Percentiles rank a stretch among this genome's conserved stretches.
These are phyloP conservation scores for Triplophysa tibetana DNA, from an alignment of 2,113 vertebrate genomes.

Conservation along the genomic window DNA sequence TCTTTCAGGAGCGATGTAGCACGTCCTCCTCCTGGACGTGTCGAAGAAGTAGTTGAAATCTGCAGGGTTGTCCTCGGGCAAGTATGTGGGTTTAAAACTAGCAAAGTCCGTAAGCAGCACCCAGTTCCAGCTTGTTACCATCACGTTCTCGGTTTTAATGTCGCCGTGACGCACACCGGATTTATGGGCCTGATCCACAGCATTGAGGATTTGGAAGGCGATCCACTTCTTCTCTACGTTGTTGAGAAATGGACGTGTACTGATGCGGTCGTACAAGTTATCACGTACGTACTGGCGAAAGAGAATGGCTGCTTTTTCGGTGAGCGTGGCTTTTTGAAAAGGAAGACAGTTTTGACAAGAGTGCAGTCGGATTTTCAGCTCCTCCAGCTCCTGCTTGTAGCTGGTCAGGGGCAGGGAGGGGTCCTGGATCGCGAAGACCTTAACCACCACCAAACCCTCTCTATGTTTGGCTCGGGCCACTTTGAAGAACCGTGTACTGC, in stretches of 20 bases:
- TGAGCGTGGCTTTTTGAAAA: constrained; percentile 90
- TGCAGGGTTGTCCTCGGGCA: constrained; percentile 96
- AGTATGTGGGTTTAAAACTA: constrained; percentile 95
- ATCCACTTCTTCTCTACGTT: constrained; percentile 97
- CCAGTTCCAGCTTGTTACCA: constrained; percentile 99
- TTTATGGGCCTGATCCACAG: constrained; percentile 92
- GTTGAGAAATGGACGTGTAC: constrained; percentile 93
- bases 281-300: constrained; percentile 95
- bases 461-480: constrained; percentile 94
- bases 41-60: constrained; percentile 99
- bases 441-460: constrained; percentile 94
- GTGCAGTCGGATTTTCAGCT: constrained; percentile 89
- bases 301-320: constrained; percentile 90
- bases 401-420: constrained; percentile 90
- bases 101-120: constrained; percentile 95
- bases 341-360: constrained; percentile 94
- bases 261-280: constrained; percentile 96
- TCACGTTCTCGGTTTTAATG: constrained; percentile 97
- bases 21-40: constrained; percentile 90
- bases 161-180: constrained; percentile 95
- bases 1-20: constrained; percentile 93
- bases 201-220: constrained; percentile 93
- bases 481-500: constrained; percentile 97
- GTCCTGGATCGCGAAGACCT: constrained; percentile 98
- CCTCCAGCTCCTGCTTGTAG: constrained; percentile 96